A percentile compares a stretch with the other conserved stretches of the same genome.
Evolutionary conservation across 2,888 invertebrate species (phyloP).

Genomic region (Hyposoter didymator): DNA sequence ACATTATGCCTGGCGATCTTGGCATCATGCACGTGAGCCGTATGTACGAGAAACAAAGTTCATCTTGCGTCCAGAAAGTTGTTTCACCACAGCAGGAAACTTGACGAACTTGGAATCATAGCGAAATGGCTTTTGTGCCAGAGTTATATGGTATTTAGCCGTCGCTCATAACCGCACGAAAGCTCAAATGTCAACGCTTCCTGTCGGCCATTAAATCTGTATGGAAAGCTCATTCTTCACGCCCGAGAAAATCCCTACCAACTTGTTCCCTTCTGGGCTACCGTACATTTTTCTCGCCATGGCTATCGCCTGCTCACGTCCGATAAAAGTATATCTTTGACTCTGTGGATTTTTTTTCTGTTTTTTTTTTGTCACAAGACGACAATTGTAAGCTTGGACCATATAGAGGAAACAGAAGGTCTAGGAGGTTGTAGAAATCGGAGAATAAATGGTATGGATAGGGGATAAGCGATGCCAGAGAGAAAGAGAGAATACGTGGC

Average conservation of each 20-base stretch:
- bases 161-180: constrained; percentile 10
- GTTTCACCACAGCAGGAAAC: not conserved
- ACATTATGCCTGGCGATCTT: constrained; percentile 14
- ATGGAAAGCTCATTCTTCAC: constrained; percentile 32
- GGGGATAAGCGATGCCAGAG: constrained; percentile 60
- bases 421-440: constrained; percentile 53
- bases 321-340: constrained; percentile 29
- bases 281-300: not conserved
- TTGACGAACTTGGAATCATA: not conserved
- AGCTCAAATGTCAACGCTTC: constrained; percentile 16
- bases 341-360: not conserved
- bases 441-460: constrained; percentile 64
- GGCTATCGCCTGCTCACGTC: not conserved
- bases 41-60: constrained; percentile 26
- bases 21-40: constrained; percentile 30
- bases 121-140: not conserved
- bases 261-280: constrained; percentile 10
- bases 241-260: constrained; percentile 11
- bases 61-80: constrained; percentile 47
- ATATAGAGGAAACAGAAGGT: constrained; percentile 55
- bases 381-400: constrained; percentile 31
- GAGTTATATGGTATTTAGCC: constrained; percentile 6
- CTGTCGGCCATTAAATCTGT: constrained; percentile 11
- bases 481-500: constrained; percentile 30
- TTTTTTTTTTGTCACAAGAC: constrained; percentile 27